These are phyloP conservation scores for Xiphorhynchus elegans DNA, from an alignment of 2,113 vertebrate genomes.

Conservation along the genomic window DNA sequence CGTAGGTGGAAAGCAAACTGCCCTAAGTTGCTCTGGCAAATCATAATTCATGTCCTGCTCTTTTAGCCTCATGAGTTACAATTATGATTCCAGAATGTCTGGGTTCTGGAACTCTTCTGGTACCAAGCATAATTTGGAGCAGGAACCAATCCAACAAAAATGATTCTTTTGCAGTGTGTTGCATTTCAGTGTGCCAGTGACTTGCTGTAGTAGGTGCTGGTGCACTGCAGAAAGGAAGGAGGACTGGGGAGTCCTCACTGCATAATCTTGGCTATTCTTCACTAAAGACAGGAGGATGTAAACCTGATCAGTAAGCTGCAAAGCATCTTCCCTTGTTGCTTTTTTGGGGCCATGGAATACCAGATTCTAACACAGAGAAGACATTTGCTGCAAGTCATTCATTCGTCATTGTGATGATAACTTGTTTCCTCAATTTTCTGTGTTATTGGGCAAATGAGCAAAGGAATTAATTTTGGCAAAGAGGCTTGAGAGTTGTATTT, in stretches of 20 bases:
- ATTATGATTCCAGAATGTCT: not conserved
- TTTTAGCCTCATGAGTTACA: not conserved
- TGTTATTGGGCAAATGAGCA: not conserved
- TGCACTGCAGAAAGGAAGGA: not conserved
- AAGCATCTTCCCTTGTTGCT: rapidly evolving
- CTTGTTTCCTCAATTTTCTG: not conserved
- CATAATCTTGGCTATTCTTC: not conserved
- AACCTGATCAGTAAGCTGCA: not conserved
- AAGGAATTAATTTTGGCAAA: not conserved
- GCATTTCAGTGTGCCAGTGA: not conserved
- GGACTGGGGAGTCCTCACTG: not conserved
- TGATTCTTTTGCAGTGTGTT: too few species aligned
- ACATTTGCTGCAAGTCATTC: not conserved
- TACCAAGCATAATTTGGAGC: not conserved
- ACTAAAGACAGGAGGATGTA: not conserved
- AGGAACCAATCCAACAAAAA: not conserved
- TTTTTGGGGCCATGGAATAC: not conserved
- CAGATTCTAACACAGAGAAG: not conserved
- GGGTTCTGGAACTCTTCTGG: not conserved
- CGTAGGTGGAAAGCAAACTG: not conserved
- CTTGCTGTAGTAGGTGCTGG: not conserved
- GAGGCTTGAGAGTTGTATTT: not conserved
- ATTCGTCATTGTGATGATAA: not conserved
- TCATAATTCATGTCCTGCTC: not conserved
- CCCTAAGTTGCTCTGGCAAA: not conserved